A percentile compares a stretch with the other conserved stretches of the same genome.
Conservation (phyloP, 2,797 vertebrate genomes). For the Cichlasoma orientale region DNA sequence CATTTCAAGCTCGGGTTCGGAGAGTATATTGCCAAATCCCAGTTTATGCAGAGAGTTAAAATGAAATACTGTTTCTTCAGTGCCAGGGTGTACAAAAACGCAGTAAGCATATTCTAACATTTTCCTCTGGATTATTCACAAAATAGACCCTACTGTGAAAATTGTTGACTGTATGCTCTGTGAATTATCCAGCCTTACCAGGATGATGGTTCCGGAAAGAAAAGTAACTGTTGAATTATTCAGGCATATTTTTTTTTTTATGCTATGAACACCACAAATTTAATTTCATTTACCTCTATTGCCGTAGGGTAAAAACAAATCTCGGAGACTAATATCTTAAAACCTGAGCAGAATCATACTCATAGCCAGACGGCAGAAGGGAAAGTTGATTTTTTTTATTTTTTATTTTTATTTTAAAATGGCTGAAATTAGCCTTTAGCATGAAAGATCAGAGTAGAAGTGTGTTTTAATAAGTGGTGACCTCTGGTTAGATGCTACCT, state of each 20-base stretch:
- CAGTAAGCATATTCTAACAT: neutral
- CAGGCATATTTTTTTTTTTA: neutral
- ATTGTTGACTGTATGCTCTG: neutral
- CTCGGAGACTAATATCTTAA: neutral
- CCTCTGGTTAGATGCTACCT: neutral
- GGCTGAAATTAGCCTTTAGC: neutral
- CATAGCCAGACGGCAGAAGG: neutral
- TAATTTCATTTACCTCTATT: neutral
- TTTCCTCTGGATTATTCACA: slow-evolving; percentile 4
- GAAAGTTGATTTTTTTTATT: neutral
- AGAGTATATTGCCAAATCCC: neutral
- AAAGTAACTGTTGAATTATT: neutral
- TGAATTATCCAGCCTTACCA: neutral
- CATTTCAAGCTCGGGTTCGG: neutral
- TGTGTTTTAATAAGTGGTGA: neutral
- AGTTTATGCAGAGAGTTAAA: neutral
- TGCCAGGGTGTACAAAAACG: neutral
- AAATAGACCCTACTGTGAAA: neutral
- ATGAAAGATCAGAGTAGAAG: neutral
- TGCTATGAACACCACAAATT: neutral
- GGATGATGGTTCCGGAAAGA: neutral
- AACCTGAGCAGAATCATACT: neutral
- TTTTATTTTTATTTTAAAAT: neutral
- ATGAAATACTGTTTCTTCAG: neutral
- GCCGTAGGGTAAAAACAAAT: neutral